A percentile compares a stretch with the other conserved stretches of the same genome.
Evolutionary conservation across 2,797 vertebrate species (phyloP).

Genomic region (Enteromius paludinosus): DNA sequence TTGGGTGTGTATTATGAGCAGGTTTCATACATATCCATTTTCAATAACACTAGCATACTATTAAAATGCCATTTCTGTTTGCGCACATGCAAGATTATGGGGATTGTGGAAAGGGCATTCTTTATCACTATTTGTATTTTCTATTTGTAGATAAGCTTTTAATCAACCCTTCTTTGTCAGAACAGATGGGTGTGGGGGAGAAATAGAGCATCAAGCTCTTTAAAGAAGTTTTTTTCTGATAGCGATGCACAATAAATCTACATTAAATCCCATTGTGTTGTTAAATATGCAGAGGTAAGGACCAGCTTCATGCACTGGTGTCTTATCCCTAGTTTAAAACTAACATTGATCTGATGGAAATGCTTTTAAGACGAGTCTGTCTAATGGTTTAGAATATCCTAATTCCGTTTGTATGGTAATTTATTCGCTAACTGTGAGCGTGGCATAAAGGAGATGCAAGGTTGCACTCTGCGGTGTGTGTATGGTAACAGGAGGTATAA

Average conservation of each 20-base stretch:
- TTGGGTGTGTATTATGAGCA: neutral
- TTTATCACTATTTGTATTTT: slow-evolving; percentile 14
- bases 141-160: slow-evolving; percentile 27
- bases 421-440: slow-evolving; percentile 13
- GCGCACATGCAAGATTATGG: slow-evolving; percentile 6
- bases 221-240: slow-evolving; percentile 13
- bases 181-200: slow-evolving; percentile 44
- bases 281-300: slow-evolving; percentile 21
- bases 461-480: neutral
- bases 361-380: slow-evolving; percentile 65
- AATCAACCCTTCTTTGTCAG: slow-evolving; percentile 5
- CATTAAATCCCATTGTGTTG: slow-evolving; percentile 16
- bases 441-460: slow-evolving; percentile 9
- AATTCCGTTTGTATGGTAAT: slow-evolving; percentile 70
- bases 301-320: slow-evolving; percentile 20
- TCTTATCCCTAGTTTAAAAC: slow-evolving; percentile 33
- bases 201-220: slow-evolving; percentile 14
- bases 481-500: neutral
- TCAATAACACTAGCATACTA: neutral
- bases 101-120: slow-evolving; percentile 26
- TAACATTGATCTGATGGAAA: slow-evolving; percentile 32
- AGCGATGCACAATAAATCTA: slow-evolving; percentile 36
- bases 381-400: slow-evolving; percentile 68
- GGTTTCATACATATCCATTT: neutral
- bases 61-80: slow-evolving; percentile 10